Base-by-base conservation (phyloP, 1,140 invertebrate species). In the Notospermus geniculatus region DNA sequence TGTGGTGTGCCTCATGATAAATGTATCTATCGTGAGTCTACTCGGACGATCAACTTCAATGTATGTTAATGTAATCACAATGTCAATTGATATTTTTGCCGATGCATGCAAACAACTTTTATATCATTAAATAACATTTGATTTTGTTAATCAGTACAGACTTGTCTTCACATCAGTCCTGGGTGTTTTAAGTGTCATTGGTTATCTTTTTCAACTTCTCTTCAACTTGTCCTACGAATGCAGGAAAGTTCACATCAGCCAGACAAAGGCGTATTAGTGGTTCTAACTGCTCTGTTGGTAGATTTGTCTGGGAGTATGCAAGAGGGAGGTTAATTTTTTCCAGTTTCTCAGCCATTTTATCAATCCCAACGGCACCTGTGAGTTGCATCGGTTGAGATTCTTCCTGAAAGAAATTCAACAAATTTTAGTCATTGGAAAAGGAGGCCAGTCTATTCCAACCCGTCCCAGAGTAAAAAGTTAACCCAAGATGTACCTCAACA, bases 171-270 rank as follows among this genome's bases (percentile, higher is more conserved):
- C n/a, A n/a, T n/a, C n/a, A n/a, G n/a, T n/a, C n/a, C n/a, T n/a
- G n/a, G n/a, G n/a, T n/a, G n/a, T n/a, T n/a, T n/a, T n/a, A n/a
- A n/a, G n/a, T 55, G 54, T 71, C 61, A 9, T 41, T 43, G 32
- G 57, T 67, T 7, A 72, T 59, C 28, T 62, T 65, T 1, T 66
- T 57, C 23, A 72, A 54, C 59, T 72, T 59, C 39, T 46, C 53
- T 46, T 72, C 69, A 13, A 72, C 71, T 41, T 68, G 57, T n/a
- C 54, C 65, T n/a, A 72, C 71, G 45, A 64, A 72, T 5, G 69
- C 71, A 0, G 71, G 71, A 53, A 72, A 72, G 13, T 25, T 61
- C 1, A 62, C 50, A 57, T 72, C 71, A 46, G 67, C 39, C 29
- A 72, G 60, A 54, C 71, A 72, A 2, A 72, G 59, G 32, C 61